Evolutionary conservation across 1,140 invertebrate species (phyloP).

Genomic region (Aphis craccivora): DNA sequence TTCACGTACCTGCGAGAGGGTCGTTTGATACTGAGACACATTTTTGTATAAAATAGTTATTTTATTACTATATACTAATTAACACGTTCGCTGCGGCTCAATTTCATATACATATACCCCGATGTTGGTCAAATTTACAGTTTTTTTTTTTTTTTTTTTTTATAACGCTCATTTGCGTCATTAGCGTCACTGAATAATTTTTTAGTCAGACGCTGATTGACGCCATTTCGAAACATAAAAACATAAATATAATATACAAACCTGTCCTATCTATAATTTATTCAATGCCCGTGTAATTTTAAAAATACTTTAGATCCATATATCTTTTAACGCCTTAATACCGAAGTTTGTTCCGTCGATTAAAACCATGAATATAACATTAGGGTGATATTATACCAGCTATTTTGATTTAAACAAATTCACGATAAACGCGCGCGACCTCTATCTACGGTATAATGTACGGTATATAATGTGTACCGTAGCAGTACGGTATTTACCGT

Average conservation of each 20-base stretch:
- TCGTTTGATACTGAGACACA: not conserved
- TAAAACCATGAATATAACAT: not conserved
- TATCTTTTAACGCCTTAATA: not conserved
- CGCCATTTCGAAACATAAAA: too few species aligned
- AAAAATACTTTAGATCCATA: not conserved
- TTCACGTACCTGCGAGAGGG: too few species aligned
- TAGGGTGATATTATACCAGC: not conserved
- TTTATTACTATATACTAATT: not conserved
- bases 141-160: too few species aligned
- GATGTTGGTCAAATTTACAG: too few species aligned
- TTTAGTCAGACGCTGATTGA: too few species aligned
- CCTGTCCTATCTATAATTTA: not conserved
- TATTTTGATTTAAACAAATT: not conserved
- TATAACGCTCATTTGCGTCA: too few species aligned
- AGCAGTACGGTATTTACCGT: slow-evolving; percentile 3
- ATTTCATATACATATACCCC: too few species aligned
- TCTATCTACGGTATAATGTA: not conserved
- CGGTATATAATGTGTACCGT: not conserved
- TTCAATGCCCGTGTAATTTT: not conserved
- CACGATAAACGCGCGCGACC: not conserved
- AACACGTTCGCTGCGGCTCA: too few species aligned
- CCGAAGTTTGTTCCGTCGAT: not conserved
- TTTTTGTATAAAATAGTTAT: not conserved
- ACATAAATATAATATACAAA: too few species aligned
- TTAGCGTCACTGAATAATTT: too few species aligned